phyloP scores from a whole-genome alignment of 1,140 invertebrate genomes.

The Eubasilissa regina region DNA sequence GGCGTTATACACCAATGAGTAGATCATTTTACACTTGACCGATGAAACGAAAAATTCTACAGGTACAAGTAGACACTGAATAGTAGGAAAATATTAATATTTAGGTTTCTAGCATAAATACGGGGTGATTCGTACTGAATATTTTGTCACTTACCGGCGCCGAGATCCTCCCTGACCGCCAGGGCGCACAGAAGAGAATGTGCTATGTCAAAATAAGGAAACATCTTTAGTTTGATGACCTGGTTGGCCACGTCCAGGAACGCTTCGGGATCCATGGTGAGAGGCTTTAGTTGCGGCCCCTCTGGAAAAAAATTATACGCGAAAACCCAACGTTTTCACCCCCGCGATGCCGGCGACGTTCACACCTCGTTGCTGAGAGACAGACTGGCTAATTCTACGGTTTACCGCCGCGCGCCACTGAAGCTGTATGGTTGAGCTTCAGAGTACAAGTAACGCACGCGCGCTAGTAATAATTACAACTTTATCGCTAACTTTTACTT shows the following conservation, averaged over 20 bases:
- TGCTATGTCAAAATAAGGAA: constrained; percentile 98
- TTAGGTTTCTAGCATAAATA: neutral
- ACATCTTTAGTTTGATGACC: constrained; percentile 99
- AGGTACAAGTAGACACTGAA: neutral
- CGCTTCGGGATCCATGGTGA: constrained; percentile 93
- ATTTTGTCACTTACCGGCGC: constrained; percentile 79
- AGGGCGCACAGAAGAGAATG: constrained; percentile 93
- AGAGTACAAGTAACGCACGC: neutral
- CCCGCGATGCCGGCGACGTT: constrained; percentile 37
- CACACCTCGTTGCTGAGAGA: constrained; percentile 47
- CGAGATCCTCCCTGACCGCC: constrained; percentile 96
- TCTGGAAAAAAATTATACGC: constrained; percentile 48
- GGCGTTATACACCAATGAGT: constrained; percentile 8
- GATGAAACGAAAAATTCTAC: neutral
- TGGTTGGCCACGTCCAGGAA: constrained; percentile 98
- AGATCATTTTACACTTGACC: neutral
- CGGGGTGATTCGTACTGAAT: constrained; percentile 5
- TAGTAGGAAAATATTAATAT: neutral
- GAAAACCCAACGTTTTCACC: constrained; percentile 48
- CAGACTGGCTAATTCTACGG: constrained; percentile 38
- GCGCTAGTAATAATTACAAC: neutral
- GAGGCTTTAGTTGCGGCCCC: constrained; percentile 47
- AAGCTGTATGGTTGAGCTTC: constrained; percentile 16
- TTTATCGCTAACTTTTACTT: neutral
- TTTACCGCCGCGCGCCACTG: constrained; percentile 27